Evolutionary conservation across 2,888 invertebrate genomes (phyloP), one percentile per base, ranked within the genome.

Genomic region (Rutpela maculata): DNA sequence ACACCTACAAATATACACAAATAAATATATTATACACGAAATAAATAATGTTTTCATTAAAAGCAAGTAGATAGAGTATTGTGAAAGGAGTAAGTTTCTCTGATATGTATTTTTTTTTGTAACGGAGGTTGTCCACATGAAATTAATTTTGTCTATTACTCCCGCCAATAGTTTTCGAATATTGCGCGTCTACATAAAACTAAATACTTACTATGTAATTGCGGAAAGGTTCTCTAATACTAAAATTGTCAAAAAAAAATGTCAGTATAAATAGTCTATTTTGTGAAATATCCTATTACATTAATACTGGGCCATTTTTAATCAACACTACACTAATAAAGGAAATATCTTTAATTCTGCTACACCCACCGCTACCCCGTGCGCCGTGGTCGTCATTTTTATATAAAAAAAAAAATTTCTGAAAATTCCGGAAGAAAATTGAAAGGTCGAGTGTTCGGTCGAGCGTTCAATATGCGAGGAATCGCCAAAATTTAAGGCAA

Each of bases 21-120:
- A 72, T 72, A 72, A 72, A 72, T 72, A 72, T 65, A 18, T 65
- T 65, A 38, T 50, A 63, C 63, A 72, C n/a, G 35, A 72, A 72
- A 72, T 71, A 72, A 62, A 63, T 72, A 63, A 50, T 38, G 19
- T 72, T 72, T 31, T 60, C 19, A 15, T 60, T 31, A 72, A 19
- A 63, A 72, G 63, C 72, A 19, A n/a, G 26, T 18, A 63, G 17
- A 56, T 38, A 56, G 55, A 55, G 67, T 55, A 67, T 55, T 50
- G 56, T n/a, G 15, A 19, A 66, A 50, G 55, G 56, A 67, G 50
- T 55, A 55, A 56, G 26, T 11, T 6, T 67, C 50, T 15, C 50
- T 17, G 10, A 55, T 26, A 15, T 59, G 59, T 19, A 0, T 18
- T 9, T 35, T 9, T 35, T 35, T 35, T 3, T 35, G 0, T 35